Evolutionary conservation across 2,113 vertebrate genomes (phyloP), one percentile per base, ranked within the genome.

Genomic region (Malaclemys terrapin): DNA sequence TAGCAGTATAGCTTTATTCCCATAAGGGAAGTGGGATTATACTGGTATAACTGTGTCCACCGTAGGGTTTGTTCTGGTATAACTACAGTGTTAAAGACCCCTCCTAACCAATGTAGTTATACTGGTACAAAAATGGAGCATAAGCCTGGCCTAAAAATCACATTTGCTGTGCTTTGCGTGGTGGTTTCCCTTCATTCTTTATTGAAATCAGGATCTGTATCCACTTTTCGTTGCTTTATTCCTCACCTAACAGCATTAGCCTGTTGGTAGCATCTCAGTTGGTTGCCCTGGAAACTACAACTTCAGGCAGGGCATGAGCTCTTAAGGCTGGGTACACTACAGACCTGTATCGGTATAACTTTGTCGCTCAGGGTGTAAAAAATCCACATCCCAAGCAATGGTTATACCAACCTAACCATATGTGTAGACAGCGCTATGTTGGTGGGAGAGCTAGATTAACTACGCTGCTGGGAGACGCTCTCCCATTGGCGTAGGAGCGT

Each of bases 251-350:
- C 81, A 81, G 88, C 92, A 95, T 91, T 54, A 79, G 90, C 89
- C 87, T 83, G n/a, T 93, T 96, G 83, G 45, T 88, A 88, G 87
- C 45, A 83, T 42, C 57, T 85, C 1, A 88, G 50, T 57, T 93
- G 87, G 97, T 96, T 96, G 94, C 96, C 95, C 52, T 95, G 96
- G 96, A 93, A 97, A 85, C 79, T 91, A 81, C 57, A 88, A 29
- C 84, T 96, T 89, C 90, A 94, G 89, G 57, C n/a, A 94, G 85
- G 94, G 94, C 84, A 95, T 88, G 93, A 95, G 89, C 56, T n/a
- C 11, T 53, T 57, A 57, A 57, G 56, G 56, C 56, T 57, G 56
- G 56, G 13, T 25, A 57, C 56, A 10, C 56, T 25, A 57, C 56
- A 24, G 22, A 57, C 8, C 56, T 57, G 24, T 25, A 57, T 25